These are phyloP conservation scores for Ceyx erithaca DNA, from an alignment of 2,797 vertebrate species.

Conservation along the genomic window DNA sequence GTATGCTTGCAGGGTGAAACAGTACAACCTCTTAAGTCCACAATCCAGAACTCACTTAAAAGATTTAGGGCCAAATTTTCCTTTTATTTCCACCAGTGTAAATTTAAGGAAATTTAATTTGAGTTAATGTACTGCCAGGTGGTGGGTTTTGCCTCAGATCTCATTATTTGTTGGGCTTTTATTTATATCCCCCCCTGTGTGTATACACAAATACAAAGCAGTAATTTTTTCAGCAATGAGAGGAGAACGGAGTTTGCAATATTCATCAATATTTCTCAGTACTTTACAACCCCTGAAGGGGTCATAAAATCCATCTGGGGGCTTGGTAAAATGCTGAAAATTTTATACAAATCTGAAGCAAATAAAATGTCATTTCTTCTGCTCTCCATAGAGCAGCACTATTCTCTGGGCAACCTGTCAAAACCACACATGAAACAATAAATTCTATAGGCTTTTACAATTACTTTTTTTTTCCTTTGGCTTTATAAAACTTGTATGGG, in stretches of 20 bases:
- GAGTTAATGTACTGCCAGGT: conserved; percentile 8
- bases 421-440: conserved; percentile 32
- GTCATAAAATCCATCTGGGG: conserved; percentile 66
- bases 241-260: conserved; percentile 5
- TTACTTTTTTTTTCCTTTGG: not conserved
- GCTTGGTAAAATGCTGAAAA: conserved; percentile 59
- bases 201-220: conserved; percentile 22
- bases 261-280: conserved; percentile 63
- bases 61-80: conserved; percentile 12
- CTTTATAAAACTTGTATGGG: not conserved
- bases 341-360: conserved; percentile 57
- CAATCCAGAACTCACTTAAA: not conserved
- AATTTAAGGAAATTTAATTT: conserved; percentile 29
- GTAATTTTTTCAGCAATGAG: conserved; percentile 50
- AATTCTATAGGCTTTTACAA: conserved; percentile 39
- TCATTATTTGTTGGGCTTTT: conserved; percentile 41
- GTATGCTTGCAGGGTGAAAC: not conserved
- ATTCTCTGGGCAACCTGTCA: conserved; percentile 33
- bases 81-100: conserved; percentile 26
- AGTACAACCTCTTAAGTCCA: not conserved
- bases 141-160: conserved; percentile 38
- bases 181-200: conserved; percentile 39
- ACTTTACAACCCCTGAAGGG: conserved; percentile 45
- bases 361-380: conserved; percentile 57
- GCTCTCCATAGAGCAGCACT: conserved; percentile 7